Conservation (phyloP, 2,797 vertebrate genomes). For the Poeciliopsis paucimaculata region DNA sequence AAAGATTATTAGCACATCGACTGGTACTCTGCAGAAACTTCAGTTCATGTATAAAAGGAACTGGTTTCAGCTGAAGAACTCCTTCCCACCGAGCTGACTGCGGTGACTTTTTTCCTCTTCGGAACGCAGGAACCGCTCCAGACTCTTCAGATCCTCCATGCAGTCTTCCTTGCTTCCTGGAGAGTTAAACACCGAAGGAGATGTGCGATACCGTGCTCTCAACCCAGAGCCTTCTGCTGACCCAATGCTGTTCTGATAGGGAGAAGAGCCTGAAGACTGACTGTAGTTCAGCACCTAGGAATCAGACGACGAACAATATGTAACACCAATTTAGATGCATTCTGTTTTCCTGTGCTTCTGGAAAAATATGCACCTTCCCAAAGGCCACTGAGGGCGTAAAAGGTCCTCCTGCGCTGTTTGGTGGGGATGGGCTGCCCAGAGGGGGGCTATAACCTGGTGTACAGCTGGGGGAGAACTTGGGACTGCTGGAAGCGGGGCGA, state of each 20-base stretch:
- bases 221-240: constrained; percentile 83
- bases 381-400: constrained; percentile 81
- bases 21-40: neutral
- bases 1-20: neutral
- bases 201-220: constrained; percentile 89
- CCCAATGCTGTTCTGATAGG: constrained; percentile 83
- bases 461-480: constrained; percentile 88
- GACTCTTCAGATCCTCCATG: constrained; percentile 88
- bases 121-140: constrained; percentile 88
- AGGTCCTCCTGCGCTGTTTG: constrained; percentile 72
- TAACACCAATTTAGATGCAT: neutral
- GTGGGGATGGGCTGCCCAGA: constrained; percentile 79
- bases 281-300: constrained; percentile 86
- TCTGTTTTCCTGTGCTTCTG: neutral
- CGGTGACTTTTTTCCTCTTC: constrained; percentile 94
- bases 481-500: constrained; percentile 85
- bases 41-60: neutral
- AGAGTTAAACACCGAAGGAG: constrained; percentile 88
- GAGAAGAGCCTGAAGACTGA: constrained; percentile 80
- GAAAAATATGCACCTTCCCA: constrained; percentile 75
- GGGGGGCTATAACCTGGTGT: constrained; percentile 88
- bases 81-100: constrained; percentile 86
- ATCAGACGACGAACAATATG: neutral
- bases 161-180: constrained; percentile 91
- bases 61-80: neutral